Evolutionary conservation across 2,888 invertebrate species (phyloP).

Genomic region (Macrophya alboannulata): DNA sequence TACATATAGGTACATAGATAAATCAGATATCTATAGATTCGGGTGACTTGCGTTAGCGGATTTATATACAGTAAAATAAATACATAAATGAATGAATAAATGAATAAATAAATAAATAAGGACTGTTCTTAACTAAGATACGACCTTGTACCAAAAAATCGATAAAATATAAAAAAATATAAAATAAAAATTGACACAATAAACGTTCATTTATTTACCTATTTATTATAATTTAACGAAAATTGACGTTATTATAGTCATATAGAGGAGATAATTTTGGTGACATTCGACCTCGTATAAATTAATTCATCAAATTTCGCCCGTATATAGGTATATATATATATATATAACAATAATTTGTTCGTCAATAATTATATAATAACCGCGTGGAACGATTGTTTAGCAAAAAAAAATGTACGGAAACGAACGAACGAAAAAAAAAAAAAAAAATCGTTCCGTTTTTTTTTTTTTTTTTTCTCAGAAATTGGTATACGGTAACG

Average conservation of each 20-base stretch:
- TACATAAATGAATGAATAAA: not conserved
- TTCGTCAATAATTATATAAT: too few relatives aligned
- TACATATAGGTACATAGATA: not conserved
- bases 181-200: not conserved
- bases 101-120: not conserved
- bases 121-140: not conserved
- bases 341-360: too few relatives aligned
- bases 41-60: not conserved
- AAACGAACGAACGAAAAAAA: too few relatives aligned
- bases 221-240: too few relatives aligned
- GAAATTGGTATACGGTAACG: not conserved
- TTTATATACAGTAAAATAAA: not conserved
- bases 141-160: slow-evolving; percentile 37
- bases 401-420: too few relatives aligned
- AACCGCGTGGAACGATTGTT: too few relatives aligned
- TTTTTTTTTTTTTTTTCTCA: too few relatives aligned
- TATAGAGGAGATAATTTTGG: not conserved
- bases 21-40: too few relatives aligned
- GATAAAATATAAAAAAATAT: not conserved
- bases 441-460: too few relatives aligned
- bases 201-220: not conserved
- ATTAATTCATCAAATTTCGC: not conserved
- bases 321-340: too few relatives aligned
- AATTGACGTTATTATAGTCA: not conserved
- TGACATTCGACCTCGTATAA: not conserved